Conservation (phyloP, 2,888 invertebrate species). For the Octonoba sinensis region DNA sequence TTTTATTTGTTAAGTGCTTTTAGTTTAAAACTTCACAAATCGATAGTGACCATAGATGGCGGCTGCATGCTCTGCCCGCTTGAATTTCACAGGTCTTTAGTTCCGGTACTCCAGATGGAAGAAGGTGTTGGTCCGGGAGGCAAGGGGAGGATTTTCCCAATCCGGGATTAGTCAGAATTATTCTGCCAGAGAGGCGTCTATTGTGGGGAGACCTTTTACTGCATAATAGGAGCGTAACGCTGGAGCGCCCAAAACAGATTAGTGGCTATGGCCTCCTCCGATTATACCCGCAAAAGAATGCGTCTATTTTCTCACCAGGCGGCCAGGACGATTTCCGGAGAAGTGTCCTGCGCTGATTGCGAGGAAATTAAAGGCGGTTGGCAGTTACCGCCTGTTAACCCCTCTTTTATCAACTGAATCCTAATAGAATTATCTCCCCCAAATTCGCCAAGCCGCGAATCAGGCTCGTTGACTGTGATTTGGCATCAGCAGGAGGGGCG, state of each 20-base stretch:
- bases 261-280: slow-evolving; percentile 56
- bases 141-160: slow-evolving; percentile 53
- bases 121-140: slow-evolving; percentile 38
- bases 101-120: slow-evolving; percentile 51
- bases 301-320: slow-evolving; percentile 30
- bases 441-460: slow-evolving; percentile 1
- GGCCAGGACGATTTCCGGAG: slow-evolving; percentile 35
- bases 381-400: slow-evolving; percentile 60
- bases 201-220: slow-evolving; percentile 55
- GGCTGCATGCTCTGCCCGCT: background rate
- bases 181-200: slow-evolving; percentile 41
- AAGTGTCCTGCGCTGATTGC: slow-evolving; percentile 59
- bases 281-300: slow-evolving; percentile 58
- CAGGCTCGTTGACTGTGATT: background rate
- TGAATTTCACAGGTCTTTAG: slow-evolving; percentile 18
- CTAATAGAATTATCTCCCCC: slow-evolving; percentile 50
- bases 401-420: slow-evolving; percentile 52
- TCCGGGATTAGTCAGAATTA: slow-evolving; percentile 63
- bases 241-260: slow-evolving; percentile 55
- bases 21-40: too few relatives aligned
- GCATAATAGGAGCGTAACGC: slow-evolving; percentile 57
- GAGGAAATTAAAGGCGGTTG: slow-evolving; percentile 60
- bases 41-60: slow-evolving; percentile 32
- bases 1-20: too few relatives aligned
- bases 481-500: background rate